phyloP scores from a whole-genome alignment of 1,140 invertebrate genomes.

The Aricia agestis region DNA sequence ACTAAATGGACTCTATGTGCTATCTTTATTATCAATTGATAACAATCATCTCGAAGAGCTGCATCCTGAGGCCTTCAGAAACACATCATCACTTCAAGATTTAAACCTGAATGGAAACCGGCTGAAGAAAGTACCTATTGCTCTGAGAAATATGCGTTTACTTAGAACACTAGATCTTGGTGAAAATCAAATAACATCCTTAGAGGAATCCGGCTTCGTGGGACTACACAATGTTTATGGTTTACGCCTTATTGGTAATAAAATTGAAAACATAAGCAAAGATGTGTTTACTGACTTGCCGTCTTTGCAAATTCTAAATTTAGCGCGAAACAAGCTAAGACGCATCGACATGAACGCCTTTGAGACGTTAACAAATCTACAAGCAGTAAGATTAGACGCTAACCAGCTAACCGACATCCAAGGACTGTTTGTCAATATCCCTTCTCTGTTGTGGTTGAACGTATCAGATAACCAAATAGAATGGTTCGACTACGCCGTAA shows the following conservation, averaged over 20 bases:
- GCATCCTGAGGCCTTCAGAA: constrained; percentile 88
- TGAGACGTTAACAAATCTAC: constrained; percentile 85
- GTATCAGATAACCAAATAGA: constrained; percentile 93
- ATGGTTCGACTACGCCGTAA: constrained; percentile 92
- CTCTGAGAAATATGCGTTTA: constrained; percentile 82
- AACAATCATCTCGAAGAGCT: constrained; percentile 86
- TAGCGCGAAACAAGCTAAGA: constrained; percentile 90
- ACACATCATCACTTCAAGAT: constrained; percentile 88
- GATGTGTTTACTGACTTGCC: constrained; percentile 88
- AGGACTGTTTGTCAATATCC: constrained; percentile 88
- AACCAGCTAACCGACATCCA: constrained; percentile 91
- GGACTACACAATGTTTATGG: constrained; percentile 89
- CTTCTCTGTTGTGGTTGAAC: constrained; percentile 91
- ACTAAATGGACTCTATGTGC: constrained; percentile 86
- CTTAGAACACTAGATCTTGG: constrained; percentile 90
- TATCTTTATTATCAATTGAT: constrained; percentile 86
- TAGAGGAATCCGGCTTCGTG: constrained; percentile 88
- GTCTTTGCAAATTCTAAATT: constrained; percentile 90
- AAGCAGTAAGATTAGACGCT: constrained; percentile 90
- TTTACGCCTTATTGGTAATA: constrained; percentile 90
- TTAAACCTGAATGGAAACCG: constrained; percentile 91
- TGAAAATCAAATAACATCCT: constrained; percentile 86
- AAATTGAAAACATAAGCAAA: constrained; percentile 89
- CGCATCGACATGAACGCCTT: constrained; percentile 90
- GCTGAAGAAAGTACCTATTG: constrained; percentile 86